These are phyloP conservation scores for Morbakka virulenta DNA, from an alignment of 30 jellyfish, hydroid and myxozoan species.

Conservation along the genomic window DNA sequence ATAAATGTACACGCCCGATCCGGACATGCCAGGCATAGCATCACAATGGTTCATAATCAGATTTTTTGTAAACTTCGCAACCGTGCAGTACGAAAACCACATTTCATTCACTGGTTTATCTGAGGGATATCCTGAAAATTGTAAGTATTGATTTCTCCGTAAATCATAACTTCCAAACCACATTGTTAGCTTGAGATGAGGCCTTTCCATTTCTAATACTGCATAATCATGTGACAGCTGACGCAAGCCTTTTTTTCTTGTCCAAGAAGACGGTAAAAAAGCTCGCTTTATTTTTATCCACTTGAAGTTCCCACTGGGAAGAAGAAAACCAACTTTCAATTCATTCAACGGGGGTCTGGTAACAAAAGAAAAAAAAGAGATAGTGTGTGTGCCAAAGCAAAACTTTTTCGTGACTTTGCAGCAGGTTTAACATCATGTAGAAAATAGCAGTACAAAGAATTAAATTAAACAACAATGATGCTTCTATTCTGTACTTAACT, in stretches of 20 bases:
- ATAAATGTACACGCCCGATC: slow-evolving; percentile 94
- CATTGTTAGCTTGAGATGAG: slow-evolving; percentile 74
- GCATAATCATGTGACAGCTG: slow-evolving; percentile 83
- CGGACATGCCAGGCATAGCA: slow-evolving; percentile 94
- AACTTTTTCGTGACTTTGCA: too few relatives aligned
- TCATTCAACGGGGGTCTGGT: slow-evolving; percentile 50
- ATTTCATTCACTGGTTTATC: slow-evolving; percentile 76
- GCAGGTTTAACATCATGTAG: too few relatives aligned
- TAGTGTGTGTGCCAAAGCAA: too few relatives aligned
- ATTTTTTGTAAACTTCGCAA: slow-evolving; percentile 47
- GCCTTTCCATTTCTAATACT: slow-evolving; percentile 64
- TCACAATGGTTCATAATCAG: slow-evolving; percentile 70
- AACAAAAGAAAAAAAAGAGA: too few relatives aligned
- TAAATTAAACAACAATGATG: too few relatives aligned
- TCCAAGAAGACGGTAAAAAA: slow-evolving; percentile 72
- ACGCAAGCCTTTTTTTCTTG: slow-evolving; percentile 30
- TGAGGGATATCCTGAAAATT: slow-evolving; percentile 90
- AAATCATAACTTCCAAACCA: slow-evolving; percentile 50
- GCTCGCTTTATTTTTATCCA: slow-evolving; percentile 74
- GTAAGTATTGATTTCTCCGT: slow-evolving; percentile 36
- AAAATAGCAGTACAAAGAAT: too few relatives aligned
- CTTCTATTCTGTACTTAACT: too few relatives aligned
- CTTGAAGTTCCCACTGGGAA: slow-evolving; percentile 58
- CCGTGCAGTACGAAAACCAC: slow-evolving; percentile 79
- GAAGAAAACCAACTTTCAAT: slow-evolving; percentile 68